Evolutionary conservation across 1,140 invertebrate species (phyloP), one percentile per base, ranked within the genome.

Genomic region (Platyura marginata): DNA sequence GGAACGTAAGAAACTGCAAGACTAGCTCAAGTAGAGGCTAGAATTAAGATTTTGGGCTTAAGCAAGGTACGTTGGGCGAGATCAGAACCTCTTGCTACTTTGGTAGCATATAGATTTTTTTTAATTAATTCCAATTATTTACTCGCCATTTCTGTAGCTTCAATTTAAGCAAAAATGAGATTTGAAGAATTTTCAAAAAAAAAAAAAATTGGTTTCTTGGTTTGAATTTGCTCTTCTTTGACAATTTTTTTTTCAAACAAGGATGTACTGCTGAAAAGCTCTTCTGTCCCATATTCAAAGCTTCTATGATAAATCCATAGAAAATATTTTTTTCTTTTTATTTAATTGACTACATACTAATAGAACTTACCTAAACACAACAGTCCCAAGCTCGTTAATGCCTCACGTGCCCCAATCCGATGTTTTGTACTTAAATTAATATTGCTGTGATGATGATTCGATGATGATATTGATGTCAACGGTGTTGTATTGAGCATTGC

Each of bases 351-450:
- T n/a, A n/a, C n/a, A n/a, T n/a, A n/a, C n/a, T n/a, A 36, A 10
- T 1, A 22, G 18, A 19, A 23, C 51, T 54, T 40, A 61, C 59
- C 59, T 38, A 91, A 66, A 51, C 85, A 89, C 40, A 90, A 59
- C n/a, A 90, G 57, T 1, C 84, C 87, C 25, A 91, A 63, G 21
- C 84, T 88, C 3, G 83, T 81, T n/a, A 91, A 61, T 54, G 81
- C 83, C 59, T 88, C 83, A 48, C 58, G 50, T 0, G 58, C 56
- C 34, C 56, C 57, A 18, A 56, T 51, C 10, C 54, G 55, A 40
- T 56, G 50, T 44, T 60, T 57, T 9, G 45, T 36, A 45, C 29
- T 41, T 6, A 43, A 20, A n/a, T 22, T 15, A 9, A 21, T 8
- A 45, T 21, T 40, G 16, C 33, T 34, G 11, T 19, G 29, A 38